phyloP scores from a whole-genome alignment of 1,140 invertebrate genomes.

The Episyrphus balteatus region DNA sequence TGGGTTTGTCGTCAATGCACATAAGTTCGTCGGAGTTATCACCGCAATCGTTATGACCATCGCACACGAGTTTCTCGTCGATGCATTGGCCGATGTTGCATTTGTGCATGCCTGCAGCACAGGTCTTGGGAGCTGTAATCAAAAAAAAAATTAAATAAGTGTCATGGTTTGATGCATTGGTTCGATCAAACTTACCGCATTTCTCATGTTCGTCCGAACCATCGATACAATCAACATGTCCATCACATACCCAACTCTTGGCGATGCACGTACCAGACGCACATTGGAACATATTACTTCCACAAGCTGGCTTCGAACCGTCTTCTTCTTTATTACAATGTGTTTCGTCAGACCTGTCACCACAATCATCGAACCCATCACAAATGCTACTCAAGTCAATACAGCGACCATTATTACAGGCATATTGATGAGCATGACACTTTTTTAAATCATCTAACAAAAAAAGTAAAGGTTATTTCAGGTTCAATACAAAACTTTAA shows the following conservation, averaged over 20 bases:
- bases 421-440: conserved; percentile 53
- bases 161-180: neutral
- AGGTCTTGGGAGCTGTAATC: conserved; percentile 12
- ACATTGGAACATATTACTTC: conserved; percentile 38
- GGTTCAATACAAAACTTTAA: neutral
- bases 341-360: conserved; percentile 54
- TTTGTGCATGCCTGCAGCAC: conserved; percentile 30
- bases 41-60: conserved; percentile 42
- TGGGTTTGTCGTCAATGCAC: conserved; percentile 20
- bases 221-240: conserved; percentile 54
- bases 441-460: conserved; percentile 19
- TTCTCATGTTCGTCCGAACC: conserved; percentile 54
- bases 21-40: conserved; percentile 42
- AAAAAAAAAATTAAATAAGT: neutral
- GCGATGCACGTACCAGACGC: conserved; percentile 56
- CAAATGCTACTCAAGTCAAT: conserved; percentile 48
- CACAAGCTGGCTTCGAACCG: conserved; percentile 14
- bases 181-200: conserved; percentile 41
- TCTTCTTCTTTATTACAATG: conserved; percentile 47
- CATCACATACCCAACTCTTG: conserved; percentile 62
- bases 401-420: conserved; percentile 77
- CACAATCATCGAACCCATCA: conserved; percentile 51
- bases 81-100: conserved; percentile 43
- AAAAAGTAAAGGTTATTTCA: neutral
- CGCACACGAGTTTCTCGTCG: conserved; percentile 37